Conservation (phyloP, 2,113 vertebrate species). For the Hiodon alosoides region DNA sequence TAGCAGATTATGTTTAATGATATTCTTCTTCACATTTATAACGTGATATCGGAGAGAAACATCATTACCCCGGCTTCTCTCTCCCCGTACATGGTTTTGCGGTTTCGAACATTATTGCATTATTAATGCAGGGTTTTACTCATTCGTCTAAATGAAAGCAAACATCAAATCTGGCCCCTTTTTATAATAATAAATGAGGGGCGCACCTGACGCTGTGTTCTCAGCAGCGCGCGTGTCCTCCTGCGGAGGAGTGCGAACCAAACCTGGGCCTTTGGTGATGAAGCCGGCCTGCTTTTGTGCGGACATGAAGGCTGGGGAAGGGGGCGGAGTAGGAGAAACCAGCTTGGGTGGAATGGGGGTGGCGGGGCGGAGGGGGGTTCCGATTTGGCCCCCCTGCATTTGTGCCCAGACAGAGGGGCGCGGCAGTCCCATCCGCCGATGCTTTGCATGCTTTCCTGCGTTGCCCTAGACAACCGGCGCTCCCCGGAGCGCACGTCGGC, state of each 20-base stretch:
- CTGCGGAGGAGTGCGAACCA: background rate
- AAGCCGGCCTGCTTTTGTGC: background rate
- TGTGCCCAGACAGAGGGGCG: background rate
- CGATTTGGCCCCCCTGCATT: background rate
- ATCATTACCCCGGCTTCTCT: constrained; percentile 18
- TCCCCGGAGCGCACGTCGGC: too few relatives aligned
- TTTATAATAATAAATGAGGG: constrained; percentile 7
- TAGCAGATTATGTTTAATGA: constrained; percentile 37
- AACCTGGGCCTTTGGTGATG: background rate
- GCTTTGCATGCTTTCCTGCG: too few relatives aligned
- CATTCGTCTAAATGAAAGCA: constrained; percentile 39
- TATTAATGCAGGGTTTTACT: constrained; percentile 47
- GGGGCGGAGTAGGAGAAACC: background rate
- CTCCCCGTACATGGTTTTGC: constrained; percentile 30
- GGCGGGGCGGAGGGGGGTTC: background rate
- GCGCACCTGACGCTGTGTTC: constrained; percentile 14
- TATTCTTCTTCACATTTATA: constrained; percentile 42
- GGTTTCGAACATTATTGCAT: constrained; percentile 44
- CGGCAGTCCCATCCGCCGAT: too few relatives aligned
- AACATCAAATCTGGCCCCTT: constrained; percentile 9
- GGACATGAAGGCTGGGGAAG: background rate
- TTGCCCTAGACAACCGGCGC: too few relatives aligned
- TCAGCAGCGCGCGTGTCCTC: constrained; percentile 12
- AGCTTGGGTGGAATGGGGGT: background rate
- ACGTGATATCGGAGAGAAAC: constrained; percentile 39